Base-by-base conservation (phyloP, 2,797 vertebrate species). In the Spondyliosoma cantharus region DNA sequence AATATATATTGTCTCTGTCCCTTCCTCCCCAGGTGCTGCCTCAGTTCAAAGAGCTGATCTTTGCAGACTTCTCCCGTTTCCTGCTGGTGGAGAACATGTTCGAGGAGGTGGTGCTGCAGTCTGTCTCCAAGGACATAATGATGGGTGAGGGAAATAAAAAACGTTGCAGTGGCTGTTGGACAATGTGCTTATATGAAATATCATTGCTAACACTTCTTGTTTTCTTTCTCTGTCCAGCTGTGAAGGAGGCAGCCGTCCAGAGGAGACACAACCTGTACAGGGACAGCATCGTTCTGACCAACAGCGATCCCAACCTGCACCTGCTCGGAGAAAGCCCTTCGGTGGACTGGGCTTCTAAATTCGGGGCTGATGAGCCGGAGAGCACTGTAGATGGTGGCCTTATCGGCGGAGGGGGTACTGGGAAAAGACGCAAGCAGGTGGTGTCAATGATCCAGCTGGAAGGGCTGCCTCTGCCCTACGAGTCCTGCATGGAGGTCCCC, bases 231-330 rank as follows among this genome's bases (percentile, higher is more conserved):
- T 77, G 5, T 81, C 5, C 92, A 99, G 98, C 97, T 0, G 98
- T 99, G 93, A 99, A 98, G 92, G 98, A 99, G 81, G 98, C 97
- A 0, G 98, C 98, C 0, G 96, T 97, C 81, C 98, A 99, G 95
- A 92, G 97, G 79, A 97, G 94, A 82, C 98, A 99, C 91, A 99
- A 99, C 85, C 95, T 99, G 12, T 99, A 96, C 94, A 93, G 98
- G 0, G 98, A 99, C 95, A 99, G 98, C 93, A 94, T 99, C 46
- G 93, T 98, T 20, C 92, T 99, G 93, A 96, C 94, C 86, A 97
- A 96, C 94, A 99, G 98, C 0, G 98, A 99, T 87, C 97, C 96
- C 78, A 98, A 98, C 95, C 95, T 99, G 52, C 96, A 97, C 87
- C 94, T 97, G 60, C 95, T 99, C 5, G 96, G 90, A 0, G 96